These are phyloP conservation scores for Nerophis ophidion DNA, from an alignment of 2,113 vertebrate genomes.

Conservation along the genomic window DNA sequence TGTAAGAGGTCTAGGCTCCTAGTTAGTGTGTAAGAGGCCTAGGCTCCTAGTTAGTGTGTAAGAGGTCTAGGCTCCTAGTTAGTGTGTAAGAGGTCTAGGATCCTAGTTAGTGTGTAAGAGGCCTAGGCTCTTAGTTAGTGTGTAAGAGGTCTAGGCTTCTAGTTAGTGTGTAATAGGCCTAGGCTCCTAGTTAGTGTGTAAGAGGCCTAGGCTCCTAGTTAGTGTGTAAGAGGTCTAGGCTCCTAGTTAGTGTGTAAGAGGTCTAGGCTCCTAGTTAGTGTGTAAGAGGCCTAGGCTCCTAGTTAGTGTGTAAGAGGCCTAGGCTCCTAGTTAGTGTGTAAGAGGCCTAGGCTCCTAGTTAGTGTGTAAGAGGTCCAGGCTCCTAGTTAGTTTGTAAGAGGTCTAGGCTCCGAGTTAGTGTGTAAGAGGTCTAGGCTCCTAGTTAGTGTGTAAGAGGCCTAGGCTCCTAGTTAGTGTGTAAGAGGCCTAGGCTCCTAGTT, in stretches of 20 bases:
- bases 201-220: conserved; percentile 52
- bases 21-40: conserved; percentile 51
- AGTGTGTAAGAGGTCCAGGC: conserved; percentile 54
- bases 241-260: conserved; percentile 50
- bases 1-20: conserved; percentile 58
- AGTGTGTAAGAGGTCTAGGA: conserved; percentile 54
- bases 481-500: conserved; percentile 52
- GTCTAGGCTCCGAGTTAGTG: conserved; percentile 44
- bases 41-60: conserved; percentile 50
- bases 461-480: conserved; percentile 50
- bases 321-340: conserved; percentile 50
- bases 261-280: conserved; percentile 44
- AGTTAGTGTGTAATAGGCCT: conserved; percentile 51
- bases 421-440: conserved; percentile 58
- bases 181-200: conserved; percentile 50
- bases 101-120: conserved; percentile 50
- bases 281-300: conserved; percentile 58
- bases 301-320: conserved; percentile 51
- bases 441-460: conserved; percentile 51
- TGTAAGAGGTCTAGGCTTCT: conserved; percentile 58
- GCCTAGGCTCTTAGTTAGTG: conserved; percentile 44
- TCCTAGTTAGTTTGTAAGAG: conserved; percentile 50
- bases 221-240: conserved; percentile 54
- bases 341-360: conserved; percentile 52
- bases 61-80: conserved; percentile 52